These are phyloP conservation scores for Rhodophaea formosa DNA, from an alignment of 2,888 invertebrate genomes.

Conservation along the genomic window DNA sequence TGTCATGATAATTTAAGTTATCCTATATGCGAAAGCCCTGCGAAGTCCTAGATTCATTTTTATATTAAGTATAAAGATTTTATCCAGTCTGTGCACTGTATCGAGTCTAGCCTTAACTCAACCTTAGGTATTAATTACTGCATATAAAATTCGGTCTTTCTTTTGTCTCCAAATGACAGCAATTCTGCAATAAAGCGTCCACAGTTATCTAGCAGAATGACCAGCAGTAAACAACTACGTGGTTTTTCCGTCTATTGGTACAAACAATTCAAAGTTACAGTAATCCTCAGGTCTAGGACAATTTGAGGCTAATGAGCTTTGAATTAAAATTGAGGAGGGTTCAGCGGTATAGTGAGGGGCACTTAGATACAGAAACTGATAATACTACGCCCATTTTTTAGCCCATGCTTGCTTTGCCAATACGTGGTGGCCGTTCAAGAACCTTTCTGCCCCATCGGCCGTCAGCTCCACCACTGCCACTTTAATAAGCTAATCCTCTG, in stretches of 20 bases:
- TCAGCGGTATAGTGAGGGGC: no score
- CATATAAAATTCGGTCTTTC: constrained; percentile 9
- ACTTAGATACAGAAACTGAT: no score
- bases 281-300: background rate
- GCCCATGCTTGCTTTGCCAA: no score
- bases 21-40: background rate
- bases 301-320: background rate
- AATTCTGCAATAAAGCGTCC: constrained; percentile 10
- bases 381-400: no score
- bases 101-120: background rate
- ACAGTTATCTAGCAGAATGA: constrained; percentile 3
- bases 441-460: no score
- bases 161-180: background rate
- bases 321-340: no score
- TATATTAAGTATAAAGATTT: no score
- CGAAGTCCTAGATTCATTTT: no score
- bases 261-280: background rate
- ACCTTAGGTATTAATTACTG: background rate
- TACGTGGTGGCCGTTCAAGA: no score
- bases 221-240: background rate
- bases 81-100: no score
- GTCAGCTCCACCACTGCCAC: no score
- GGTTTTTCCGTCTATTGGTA: background rate
- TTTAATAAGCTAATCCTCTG: no score
- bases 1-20: background rate